Evolutionary conservation across 2,113 vertebrate genomes (phyloP).

Genomic region (Sinocyclocheilus anophthalmus): DNA sequence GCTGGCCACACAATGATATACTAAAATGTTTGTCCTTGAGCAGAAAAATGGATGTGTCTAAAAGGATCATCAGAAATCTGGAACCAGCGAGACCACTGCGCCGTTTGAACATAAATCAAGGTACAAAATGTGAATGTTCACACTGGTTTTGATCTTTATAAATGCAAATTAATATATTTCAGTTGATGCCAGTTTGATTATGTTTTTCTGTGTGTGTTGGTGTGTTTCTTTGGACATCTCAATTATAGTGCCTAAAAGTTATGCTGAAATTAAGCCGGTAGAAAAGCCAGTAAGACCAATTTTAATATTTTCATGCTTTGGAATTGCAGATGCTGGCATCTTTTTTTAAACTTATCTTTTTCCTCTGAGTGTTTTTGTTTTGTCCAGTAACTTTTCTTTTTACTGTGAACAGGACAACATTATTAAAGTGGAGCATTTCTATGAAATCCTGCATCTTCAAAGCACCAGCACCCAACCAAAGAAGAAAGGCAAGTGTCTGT

Average conservation of each 20-base stretch:
- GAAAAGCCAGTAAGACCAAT: slow-evolving; percentile 38
- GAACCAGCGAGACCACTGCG: slow-evolving; percentile 77
- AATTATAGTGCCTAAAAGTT: slow-evolving; percentile 7
- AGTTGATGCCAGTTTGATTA: background rate
- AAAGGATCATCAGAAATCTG: slow-evolving; percentile 67
- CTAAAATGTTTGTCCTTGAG: background rate
- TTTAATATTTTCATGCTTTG: slow-evolving; percentile 2
- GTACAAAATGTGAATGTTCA: slow-evolving; percentile 45
- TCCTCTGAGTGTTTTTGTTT: background rate
- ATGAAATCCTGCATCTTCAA: slow-evolving; percentile 65
- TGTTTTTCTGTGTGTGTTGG: background rate
- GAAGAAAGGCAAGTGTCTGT: slow-evolving; percentile 60
- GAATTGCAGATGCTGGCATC: background rate
- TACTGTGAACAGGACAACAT: slow-evolving; percentile 58
- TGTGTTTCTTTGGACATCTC: background rate
- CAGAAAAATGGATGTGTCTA: slow-evolving; percentile 74
- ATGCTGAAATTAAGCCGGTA: background rate
- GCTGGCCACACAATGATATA: background rate
- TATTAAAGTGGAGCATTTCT: slow-evolving; percentile 69
- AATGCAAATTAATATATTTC: background rate
- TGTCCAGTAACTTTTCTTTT: background rate
- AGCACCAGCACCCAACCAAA: slow-evolving; percentile 52
- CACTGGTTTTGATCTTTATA: background rate
- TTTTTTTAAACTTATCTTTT: background rate
- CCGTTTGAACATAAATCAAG: slow-evolving; percentile 56